A percentile compares a stretch with the other conserved stretches of the same genome.
Evolutionary conservation across 2,113 vertebrate species (phyloP).

Genomic region (Notothenia rossii): DNA sequence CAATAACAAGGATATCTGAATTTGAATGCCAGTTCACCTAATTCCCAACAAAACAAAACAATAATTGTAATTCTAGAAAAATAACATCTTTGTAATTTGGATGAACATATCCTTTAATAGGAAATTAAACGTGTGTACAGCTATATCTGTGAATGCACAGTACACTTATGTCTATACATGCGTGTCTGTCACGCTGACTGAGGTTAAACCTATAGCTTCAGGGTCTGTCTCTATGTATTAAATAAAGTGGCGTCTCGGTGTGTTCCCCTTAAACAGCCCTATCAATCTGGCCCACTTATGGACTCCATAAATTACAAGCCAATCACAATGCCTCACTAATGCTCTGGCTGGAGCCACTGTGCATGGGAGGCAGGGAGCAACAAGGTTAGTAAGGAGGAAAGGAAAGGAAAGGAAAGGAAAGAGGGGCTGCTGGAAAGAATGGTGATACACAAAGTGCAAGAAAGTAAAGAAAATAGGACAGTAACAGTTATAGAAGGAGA

Average conservation of each 20-base stretch:
- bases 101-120: not conserved
- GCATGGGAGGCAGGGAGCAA: conserved; percentile 28
- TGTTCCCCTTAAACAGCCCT: conserved; percentile 75
- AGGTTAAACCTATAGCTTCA: conserved; percentile 66
- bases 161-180: not conserved
- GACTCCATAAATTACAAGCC: conserved; percentile 79
- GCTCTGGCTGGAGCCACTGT: conserved; percentile 52
- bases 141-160: not conserved
- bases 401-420: conserved; percentile 7
- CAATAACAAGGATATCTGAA: not conserved
- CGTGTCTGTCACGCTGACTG: conserved; percentile 26
- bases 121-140: not conserved
- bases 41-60: not conserved
- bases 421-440: not conserved
- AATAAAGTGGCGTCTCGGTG: conserved; percentile 68
- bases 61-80: not conserved
- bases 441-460: not conserved
- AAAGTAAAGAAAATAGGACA: conserved; percentile 8
- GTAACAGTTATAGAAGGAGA: not conserved
- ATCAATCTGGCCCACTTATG: conserved; percentile 82
- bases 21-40: not conserved
- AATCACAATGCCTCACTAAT: conserved; percentile 71
- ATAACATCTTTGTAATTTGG: not conserved
- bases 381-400: not conserved
- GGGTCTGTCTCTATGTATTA: conserved; percentile 73